Base-by-base conservation (phyloP, 1,140 invertebrate species). In the Eueides isabella region DNA sequence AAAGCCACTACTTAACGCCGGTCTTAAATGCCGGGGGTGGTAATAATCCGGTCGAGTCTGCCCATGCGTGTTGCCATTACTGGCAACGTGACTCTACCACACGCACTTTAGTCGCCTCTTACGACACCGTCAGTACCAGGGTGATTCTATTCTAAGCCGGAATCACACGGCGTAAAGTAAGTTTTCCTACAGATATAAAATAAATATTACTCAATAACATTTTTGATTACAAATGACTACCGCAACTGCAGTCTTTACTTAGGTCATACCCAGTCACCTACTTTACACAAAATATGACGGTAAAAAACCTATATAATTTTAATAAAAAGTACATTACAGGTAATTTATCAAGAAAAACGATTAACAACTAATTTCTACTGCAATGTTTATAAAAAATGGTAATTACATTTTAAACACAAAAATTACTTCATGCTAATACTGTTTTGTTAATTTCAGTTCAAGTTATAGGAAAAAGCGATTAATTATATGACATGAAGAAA, bases 311-410 rank as follows among this genome's bases (percentile, higher is more conserved):
- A 55, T 11, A 55, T 7, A 55, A 12, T 26, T 55, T 23, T 23
- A 55, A 55, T 55, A 55, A 55, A 55, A 55, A 55, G 48, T 55
- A 19, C 19, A 55, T 26, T 55, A 55, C 26, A 55, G 23, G 48
- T 55, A 55, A 55, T 55, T 55, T 55, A 55, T 55, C 48, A 55
- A 55, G 48, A 55, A 55, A 55, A 55, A 55, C 48, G 48, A 55
- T 55, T 55, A 55, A 26, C 48, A 23, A 26, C 19, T 55, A 55
- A 55, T 55, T 55, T 55, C 48, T 55, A 55, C 19, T 55, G 48
- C 48, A 12, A 55, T 55, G 48, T 26, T 55, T 55, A 55, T 26
- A 55, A 55, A 55, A 55, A 9, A 55, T 55, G 19, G 48, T 55
- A 55, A 55, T 55, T 55, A 55, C 48, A 55, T 55, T 55, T 55